These are phyloP conservation scores for Pampus argenteus DNA, from an alignment of 2,797 vertebrate genomes.

Conservation along the genomic window DNA sequence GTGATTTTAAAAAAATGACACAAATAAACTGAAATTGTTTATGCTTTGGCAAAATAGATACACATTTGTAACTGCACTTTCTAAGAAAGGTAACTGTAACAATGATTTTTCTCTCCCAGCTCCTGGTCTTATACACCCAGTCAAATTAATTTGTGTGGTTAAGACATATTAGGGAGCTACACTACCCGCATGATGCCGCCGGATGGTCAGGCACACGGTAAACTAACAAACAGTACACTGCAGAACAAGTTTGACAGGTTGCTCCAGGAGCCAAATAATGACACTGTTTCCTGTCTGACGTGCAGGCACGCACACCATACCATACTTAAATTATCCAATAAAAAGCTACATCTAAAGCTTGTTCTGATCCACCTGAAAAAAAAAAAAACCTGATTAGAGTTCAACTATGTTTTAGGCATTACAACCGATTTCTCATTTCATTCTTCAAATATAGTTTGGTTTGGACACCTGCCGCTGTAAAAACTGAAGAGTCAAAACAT, in stretches of 20 bases:
- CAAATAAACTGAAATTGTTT: slow-evolving; percentile 31
- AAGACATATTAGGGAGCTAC: not conserved
- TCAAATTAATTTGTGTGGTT: slow-evolving; percentile 22
- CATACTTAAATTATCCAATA: slow-evolving; percentile 8
- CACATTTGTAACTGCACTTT: no score
- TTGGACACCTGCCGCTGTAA: slow-evolving; percentile 34
- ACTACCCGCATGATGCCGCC: not conserved
- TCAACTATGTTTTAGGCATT: slow-evolving; percentile 33
- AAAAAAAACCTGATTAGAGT: slow-evolving; percentile 46
- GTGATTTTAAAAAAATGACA: slow-evolving; percentile 33
- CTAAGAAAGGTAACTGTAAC: slow-evolving; percentile 27
- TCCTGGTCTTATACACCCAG: not conserved
- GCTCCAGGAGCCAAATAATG: slow-evolving; percentile 20
- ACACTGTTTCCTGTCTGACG: slow-evolving; percentile 29
- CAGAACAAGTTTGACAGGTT: slow-evolving; percentile 34
- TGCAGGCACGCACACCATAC: not conserved
- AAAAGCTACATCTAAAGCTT: slow-evolving; percentile 43
- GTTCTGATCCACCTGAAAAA: no score
- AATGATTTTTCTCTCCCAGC: slow-evolving; percentile 31
- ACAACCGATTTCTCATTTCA: slow-evolving; percentile 61
- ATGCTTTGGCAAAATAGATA: slow-evolving; percentile 15
- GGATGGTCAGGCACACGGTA: slow-evolving; percentile 8
- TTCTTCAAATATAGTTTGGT: slow-evolving; percentile 45
- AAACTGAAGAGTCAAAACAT: slow-evolving; percentile 50
- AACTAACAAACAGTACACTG: slow-evolving; percentile 10